Evolutionary conservation across 2,113 vertebrate species (phyloP).

Genomic region (Heteronetta atricapilla): DNA sequence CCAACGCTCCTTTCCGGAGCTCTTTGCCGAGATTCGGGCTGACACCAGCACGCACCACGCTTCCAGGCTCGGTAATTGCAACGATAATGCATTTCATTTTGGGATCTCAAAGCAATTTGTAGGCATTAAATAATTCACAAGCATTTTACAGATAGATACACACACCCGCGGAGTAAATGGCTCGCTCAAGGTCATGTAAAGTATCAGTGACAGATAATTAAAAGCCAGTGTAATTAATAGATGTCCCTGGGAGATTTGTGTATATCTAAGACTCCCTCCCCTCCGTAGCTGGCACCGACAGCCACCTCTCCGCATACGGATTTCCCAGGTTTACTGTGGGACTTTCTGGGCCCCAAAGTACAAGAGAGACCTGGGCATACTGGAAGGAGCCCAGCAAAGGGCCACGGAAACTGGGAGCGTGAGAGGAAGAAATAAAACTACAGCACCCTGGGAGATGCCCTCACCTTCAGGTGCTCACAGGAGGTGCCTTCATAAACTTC

Average conservation of each 20-base stretch:
- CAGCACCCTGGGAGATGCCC: neutral
- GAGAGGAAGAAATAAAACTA: neutral
- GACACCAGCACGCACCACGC: neutral
- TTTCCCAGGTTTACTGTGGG: neutral
- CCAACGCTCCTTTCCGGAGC: accelerated
- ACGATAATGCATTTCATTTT: neutral
- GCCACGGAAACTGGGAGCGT: no score
- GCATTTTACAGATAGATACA: neutral
- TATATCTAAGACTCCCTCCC: neutral
- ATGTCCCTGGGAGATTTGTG: neutral
- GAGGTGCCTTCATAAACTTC: neutral
- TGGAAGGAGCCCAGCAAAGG: no score
- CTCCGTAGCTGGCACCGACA: neutral
- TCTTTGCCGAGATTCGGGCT: neutral
- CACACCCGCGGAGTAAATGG: neutral
- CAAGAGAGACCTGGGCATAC: no score
- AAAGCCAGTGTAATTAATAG: neutral
- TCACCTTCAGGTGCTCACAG: neutral
- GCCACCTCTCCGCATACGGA: accelerated
- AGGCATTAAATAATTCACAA: conserved; percentile 22
- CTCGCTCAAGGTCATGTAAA: conserved; percentile 5
- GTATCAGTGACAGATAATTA: neutral
- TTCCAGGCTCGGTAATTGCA: neutral
- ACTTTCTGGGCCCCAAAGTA: no score
- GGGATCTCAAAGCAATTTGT: neutral